These are phyloP conservation scores for Scophthalmus maximus DNA, from an alignment of 2,113 vertebrate species.

Conservation along the genomic window DNA sequence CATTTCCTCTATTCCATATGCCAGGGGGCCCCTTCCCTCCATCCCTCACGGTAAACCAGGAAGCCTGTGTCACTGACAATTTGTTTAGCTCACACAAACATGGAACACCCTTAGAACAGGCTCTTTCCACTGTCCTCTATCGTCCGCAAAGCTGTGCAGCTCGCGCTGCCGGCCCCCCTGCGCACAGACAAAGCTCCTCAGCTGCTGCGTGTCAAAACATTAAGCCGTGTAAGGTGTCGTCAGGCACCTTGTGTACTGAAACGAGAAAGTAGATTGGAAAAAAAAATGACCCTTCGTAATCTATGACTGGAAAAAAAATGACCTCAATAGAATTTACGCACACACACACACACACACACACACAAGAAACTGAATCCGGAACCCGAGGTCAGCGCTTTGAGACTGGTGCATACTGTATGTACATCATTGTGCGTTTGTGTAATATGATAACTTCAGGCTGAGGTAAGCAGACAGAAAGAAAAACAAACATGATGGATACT, in stretches of 20 bases:
- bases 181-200: slow-evolving; percentile 24
- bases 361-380: slow-evolving; percentile 57
- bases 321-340: slow-evolving; percentile 42
- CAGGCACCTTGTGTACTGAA: slow-evolving; percentile 2
- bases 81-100: slow-evolving; percentile 64
- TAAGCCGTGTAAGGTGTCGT: neutral
- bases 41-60: slow-evolving; percentile 58
- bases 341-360: neutral
- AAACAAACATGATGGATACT: neutral
- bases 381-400: slow-evolving; percentile 11
- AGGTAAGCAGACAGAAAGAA: slow-evolving; percentile 1
- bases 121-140: slow-evolving; percentile 50
- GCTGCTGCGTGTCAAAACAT: slow-evolving; percentile 8
- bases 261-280: slow-evolving; percentile 31
- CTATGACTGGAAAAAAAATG: slow-evolving; percentile 54
- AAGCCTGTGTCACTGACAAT: slow-evolving; percentile 65
- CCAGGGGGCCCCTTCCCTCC: slow-evolving; percentile 51
- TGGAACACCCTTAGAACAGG: slow-evolving; percentile 56
- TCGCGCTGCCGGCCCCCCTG: slow-evolving; percentile 21
- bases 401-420: neutral
- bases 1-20: slow-evolving; percentile 43
- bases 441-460: slow-evolving; percentile 46
- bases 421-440: slow-evolving; percentile 50
- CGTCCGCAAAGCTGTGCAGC: slow-evolving; percentile 4
- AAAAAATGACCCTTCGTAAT: slow-evolving; percentile 58